A percentile compares a stretch with the other conserved stretches of the same genome.
Conservation (phyloP, 2,797 vertebrate species). For the Fundulus diaphanus region DNA sequence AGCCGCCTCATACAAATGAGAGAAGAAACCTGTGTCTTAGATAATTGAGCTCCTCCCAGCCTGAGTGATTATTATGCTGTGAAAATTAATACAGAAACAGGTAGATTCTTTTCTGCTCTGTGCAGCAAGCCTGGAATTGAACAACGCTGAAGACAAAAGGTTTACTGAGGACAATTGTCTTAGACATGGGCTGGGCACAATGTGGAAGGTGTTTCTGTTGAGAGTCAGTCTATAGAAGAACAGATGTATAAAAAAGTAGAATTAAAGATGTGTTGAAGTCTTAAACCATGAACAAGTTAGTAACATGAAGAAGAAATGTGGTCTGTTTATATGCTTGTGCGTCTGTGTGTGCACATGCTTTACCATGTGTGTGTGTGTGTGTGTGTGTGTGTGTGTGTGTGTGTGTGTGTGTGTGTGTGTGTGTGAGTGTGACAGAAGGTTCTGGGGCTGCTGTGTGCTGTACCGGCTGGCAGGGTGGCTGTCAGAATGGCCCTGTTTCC, state of each 20-base stretch:
- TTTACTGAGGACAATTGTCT: constrained; percentile 29
- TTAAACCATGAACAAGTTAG: constrained; percentile 42
- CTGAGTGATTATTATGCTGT: constrained; percentile 61
- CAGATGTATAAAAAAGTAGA: constrained; percentile 27
- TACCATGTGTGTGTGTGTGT: constrained; percentile 3
- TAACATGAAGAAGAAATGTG: constrained; percentile 52
- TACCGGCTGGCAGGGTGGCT: constrained; percentile 78
- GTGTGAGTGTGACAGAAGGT: constrained; percentile 68
- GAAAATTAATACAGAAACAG: constrained; percentile 51
- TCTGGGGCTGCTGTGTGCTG: constrained; percentile 78
- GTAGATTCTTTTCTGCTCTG: constrained; percentile 26
- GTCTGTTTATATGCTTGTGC: constrained; percentile 21
- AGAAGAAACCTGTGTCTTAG: constrained; percentile 64
- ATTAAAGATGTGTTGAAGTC: constrained; percentile 49
- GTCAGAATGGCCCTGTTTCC: constrained; percentile 85
- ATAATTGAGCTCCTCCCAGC: constrained; percentile 67
- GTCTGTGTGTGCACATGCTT: constrained; percentile 2
- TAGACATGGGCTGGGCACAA: constrained; percentile 44
- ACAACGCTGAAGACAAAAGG: constrained; percentile 33
- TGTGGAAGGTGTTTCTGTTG: constrained; percentile 44
- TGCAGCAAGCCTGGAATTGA: constrained; percentile 29
- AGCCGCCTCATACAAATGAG: constrained; percentile 64
- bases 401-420: constrained; percentile 25
- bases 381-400: constrained; percentile 11
- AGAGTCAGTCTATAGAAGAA: constrained; percentile 33